phyloP scores from a whole-genome alignment of 2,797 vertebrate species.

The Squalus acanthias region DNA sequence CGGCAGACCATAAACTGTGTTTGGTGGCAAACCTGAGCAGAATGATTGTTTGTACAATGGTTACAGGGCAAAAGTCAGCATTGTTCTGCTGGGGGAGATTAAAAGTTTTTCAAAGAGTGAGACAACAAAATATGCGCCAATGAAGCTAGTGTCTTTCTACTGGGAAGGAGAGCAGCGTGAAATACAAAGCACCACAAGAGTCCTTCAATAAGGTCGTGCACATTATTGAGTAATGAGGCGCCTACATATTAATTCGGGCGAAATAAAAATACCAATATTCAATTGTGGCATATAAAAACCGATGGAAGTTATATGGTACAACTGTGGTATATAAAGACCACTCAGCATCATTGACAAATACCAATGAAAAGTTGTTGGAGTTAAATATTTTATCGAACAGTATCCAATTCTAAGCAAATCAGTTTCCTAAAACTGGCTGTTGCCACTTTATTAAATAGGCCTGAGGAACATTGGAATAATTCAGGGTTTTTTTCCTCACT shows the following conservation, averaged over 20 bases:
- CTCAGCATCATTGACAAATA: neutral
- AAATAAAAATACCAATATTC: neutral
- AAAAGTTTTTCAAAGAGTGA: constrained; percentile 40
- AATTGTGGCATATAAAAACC: neutral
- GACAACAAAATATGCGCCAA: neutral
- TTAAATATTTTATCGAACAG: neutral
- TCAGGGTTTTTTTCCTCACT: neutral
- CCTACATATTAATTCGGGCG: neutral
- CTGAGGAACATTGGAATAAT: neutral
- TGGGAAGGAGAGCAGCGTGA: neutral
- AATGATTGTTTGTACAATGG: constrained; percentile 70
- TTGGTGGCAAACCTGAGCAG: constrained; percentile 62
- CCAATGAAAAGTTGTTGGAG: neutral
- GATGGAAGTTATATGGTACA: neutral
- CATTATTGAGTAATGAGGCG: neutral
- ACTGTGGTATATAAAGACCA: too few relatives aligned
- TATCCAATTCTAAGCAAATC: neutral
- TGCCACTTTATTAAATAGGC: neutral
- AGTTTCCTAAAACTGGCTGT: neutral
- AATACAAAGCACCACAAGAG: neutral
- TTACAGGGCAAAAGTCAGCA: constrained; percentile 73
- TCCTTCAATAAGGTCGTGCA: neutral
- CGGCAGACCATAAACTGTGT: constrained; percentile 68
- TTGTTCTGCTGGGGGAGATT: constrained; percentile 57
- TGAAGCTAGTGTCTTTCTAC: too few relatives aligned